These are phyloP conservation scores for Geotrupes spiniger DNA, from an alignment of 2,888 invertebrate genomes.

Conservation along the genomic window DNA sequence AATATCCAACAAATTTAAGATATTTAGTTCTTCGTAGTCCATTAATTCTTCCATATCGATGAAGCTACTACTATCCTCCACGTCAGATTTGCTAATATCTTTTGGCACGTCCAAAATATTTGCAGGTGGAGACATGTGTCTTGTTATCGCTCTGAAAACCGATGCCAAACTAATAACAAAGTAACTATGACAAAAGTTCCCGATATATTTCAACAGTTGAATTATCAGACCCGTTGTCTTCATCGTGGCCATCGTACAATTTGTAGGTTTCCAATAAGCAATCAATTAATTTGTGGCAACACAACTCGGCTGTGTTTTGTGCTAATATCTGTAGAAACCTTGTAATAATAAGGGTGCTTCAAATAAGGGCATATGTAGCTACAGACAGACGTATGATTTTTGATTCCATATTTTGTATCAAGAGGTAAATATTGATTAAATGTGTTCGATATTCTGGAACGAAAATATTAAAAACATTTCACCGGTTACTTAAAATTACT, in stretches of 20 bases:
- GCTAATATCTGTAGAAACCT: constrained; percentile 72
- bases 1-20: constrained; percentile 59
- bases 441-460: constrained; percentile 62
- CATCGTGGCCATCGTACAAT: constrained; percentile 55
- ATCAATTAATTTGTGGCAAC: constrained; percentile 69
- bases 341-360: constrained; percentile 70
- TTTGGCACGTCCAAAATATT: constrained; percentile 50
- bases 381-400: constrained; percentile 61
- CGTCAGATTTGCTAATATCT: constrained; percentile 49
- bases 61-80: constrained; percentile 42
- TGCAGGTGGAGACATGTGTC: constrained; percentile 65
- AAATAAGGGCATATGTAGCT: constrained; percentile 75
- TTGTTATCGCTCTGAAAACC: constrained; percentile 62
- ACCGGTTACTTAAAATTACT: too few species aligned
- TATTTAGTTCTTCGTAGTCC: constrained; percentile 65
- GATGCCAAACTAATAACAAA: background rate
- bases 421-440: constrained; percentile 62
- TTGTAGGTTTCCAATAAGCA: constrained; percentile 66
- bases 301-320: constrained; percentile 65
- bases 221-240: constrained; percentile 57
- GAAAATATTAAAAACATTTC: constrained; percentile 6
- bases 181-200: constrained; percentile 44
- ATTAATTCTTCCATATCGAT: constrained; percentile 65
- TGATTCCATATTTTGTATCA: constrained; percentile 57
- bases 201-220: constrained; percentile 71